Conservation (phyloP, 2,888 invertebrate species). For the Cryptocephalus moraei region DNA sequence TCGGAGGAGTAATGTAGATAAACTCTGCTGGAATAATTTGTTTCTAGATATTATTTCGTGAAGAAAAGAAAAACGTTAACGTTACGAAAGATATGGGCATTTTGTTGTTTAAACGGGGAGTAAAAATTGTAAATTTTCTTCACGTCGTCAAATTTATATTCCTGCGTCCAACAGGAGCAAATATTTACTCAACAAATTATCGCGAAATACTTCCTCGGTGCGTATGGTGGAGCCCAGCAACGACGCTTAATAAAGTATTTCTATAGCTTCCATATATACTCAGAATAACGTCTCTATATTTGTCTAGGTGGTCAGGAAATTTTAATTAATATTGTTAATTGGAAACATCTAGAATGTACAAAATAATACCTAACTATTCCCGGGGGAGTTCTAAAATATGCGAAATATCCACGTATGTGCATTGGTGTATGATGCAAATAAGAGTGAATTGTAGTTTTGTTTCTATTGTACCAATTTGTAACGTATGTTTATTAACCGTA, state of each 20-base stretch:
- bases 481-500: slow-evolving; percentile 17
- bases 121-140: no score
- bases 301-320: slow-evolving; percentile 32
- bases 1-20: no score
- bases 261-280: slow-evolving; percentile 3
- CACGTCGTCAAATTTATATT: not conserved
- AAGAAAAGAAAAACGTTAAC: no score
- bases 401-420: slow-evolving; percentile 2
- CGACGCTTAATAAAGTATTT: slow-evolving; percentile 5
- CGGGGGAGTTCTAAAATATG: slow-evolving; percentile 22
- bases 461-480: slow-evolving; percentile 17
- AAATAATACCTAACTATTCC: slow-evolving; percentile 28
- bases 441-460: slow-evolving; percentile 8
- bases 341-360: slow-evolving; percentile 30
- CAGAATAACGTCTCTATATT: slow-evolving; percentile 26
- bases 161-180: slow-evolving; percentile 11
- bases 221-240: not conserved
- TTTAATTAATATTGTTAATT: slow-evolving; percentile 35
- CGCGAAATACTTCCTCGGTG: slow-evolving; percentile 18
- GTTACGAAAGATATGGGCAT: no score
- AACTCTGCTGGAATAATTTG: no score
- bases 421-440: not conserved
- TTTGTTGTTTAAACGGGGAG: no score
- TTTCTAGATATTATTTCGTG: no score
- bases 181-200: slow-evolving; percentile 27